Evolutionary conservation across 2,797 vertebrate species (phyloP), one percentile per base, ranked within the genome.

Genomic region (Esox masquinongy): DNA sequence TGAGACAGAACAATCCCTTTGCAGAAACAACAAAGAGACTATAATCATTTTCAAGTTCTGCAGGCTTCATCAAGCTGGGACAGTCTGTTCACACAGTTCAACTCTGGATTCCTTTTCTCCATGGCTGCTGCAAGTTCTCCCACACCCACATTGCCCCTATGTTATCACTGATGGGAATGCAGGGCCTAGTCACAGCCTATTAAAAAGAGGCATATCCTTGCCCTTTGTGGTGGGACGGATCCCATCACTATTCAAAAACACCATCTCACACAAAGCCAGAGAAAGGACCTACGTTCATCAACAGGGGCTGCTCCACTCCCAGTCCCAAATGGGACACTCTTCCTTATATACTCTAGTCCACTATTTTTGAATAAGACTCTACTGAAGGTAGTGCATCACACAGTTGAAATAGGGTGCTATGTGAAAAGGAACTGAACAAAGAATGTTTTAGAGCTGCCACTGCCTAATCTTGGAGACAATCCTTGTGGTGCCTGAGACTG

Each of bases 151-250:
- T 14, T n/a, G 17, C 24, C 53, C 56, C 31, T 19, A 24, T 29
- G 36, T 22, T 69, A n/a, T 59, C 15, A 1, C 49, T 16, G 31
- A 14, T 5, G n/a, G 51, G 64, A 68, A 73, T 72, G 29, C 11
- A 31, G 22, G 43, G 5, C 39, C 49, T 19, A 22, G 39, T 74
- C 72, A 66, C 0, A 47, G 29, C 72, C 80, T 82, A 77, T 78
- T 82, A 81, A 82, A 83, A 79, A 82, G 19, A 49, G 17, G 16
- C 29, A 5, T 3, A 72, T 5, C 66, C 22, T 77, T 53, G 1
- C 59, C 70, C 72, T 70, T 1, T 53, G 0, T 73, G 39, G 31
- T 17, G 19, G 7, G 47, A 34, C 16, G 14, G 24, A 53, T 7
- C 11, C 29, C 66, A 19, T 36, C 51, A 36, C 43, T 68, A 47